Evolutionary conservation across 2,888 invertebrate species (phyloP).

Genomic region (Anodontia alba): DNA sequence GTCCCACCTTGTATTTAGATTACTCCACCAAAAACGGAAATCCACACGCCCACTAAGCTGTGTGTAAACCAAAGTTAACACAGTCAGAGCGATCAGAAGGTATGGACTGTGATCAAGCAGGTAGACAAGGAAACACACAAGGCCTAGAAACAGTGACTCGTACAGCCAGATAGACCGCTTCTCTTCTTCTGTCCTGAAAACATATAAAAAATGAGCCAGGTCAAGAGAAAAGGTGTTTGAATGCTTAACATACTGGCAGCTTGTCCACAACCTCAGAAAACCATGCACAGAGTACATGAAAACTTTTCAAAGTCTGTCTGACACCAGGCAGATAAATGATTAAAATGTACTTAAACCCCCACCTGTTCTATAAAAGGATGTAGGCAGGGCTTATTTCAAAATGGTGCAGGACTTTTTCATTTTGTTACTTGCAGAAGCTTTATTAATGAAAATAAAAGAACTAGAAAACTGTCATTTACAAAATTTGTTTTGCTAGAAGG

Average conservation of each 20-base stretch:
- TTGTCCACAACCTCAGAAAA: not conserved
- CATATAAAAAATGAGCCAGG: too few relatives aligned
- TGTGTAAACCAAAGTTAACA: slow-evolving; percentile 77
- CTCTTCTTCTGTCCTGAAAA: slow-evolving; percentile 76
- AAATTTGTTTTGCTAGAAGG: too few relatives aligned
- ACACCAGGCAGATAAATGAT: too few relatives aligned
- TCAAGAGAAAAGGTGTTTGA: not conserved
- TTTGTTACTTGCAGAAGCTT: too few relatives aligned
- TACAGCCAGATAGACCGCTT: slow-evolving; percentile 79
- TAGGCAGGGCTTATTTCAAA: too few relatives aligned
- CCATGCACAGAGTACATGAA: not conserved
- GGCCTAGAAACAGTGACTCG: slow-evolving; percentile 72
- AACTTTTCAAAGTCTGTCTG: too few relatives aligned
- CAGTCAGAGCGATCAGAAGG: slow-evolving; percentile 69
- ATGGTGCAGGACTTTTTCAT: too few relatives aligned
- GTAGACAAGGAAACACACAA: slow-evolving; percentile 71
- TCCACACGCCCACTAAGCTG: slow-evolving; percentile 73
- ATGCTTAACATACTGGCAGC: not conserved
- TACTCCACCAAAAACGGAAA: slow-evolving; percentile 68
- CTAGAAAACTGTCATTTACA: too few relatives aligned
- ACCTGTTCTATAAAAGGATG: too few relatives aligned
- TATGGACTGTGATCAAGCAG: slow-evolving; percentile 77
- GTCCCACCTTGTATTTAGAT: slow-evolving; percentile 78
- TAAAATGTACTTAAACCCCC: too few relatives aligned
- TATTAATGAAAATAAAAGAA: too few relatives aligned